phyloP scores from a whole-genome alignment of 2,113 vertebrate species.

The Zingel zingel region DNA sequence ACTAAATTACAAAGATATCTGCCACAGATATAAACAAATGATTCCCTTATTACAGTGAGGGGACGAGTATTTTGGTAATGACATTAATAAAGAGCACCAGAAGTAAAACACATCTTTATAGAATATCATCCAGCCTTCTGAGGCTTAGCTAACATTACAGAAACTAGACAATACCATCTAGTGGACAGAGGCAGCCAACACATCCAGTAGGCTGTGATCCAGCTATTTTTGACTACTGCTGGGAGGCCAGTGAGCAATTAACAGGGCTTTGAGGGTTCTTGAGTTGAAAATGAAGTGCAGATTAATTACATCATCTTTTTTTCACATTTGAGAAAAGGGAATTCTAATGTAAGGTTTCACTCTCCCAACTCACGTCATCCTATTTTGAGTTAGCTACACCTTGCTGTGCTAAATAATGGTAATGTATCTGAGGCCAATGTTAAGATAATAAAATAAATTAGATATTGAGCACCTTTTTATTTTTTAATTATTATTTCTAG shows the following conservation, averaged over 20 bases:
- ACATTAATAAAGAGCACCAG: background rate
- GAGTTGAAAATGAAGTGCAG: constrained; percentile 37
- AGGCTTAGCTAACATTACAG: background rate
- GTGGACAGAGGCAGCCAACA: constrained; percentile 49
- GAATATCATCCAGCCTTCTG: background rate
- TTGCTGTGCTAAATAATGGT: background rate
- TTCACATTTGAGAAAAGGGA: background rate
- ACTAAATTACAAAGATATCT: background rate
- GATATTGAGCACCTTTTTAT: background rate
- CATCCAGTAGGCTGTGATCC: no score
- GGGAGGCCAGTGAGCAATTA: constrained; percentile 12
- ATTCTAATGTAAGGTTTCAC: background rate
- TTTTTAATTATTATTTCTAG: background rate
- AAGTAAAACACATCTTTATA: background rate
- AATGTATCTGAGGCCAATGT: background rate
- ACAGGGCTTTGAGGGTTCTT: background rate
- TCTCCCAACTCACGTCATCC: background rate
- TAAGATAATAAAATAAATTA: background rate
- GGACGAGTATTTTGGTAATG: background rate
- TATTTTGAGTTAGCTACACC: background rate
- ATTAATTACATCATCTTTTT: constrained; percentile 32
- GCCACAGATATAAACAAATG: background rate
- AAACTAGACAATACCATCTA: constrained; percentile 61
- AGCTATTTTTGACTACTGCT: background rate
- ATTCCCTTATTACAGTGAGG: no score